Evolutionary conservation across 2,113 vertebrate species (phyloP).

Genomic region (Cyanistes caeruleus): DNA sequence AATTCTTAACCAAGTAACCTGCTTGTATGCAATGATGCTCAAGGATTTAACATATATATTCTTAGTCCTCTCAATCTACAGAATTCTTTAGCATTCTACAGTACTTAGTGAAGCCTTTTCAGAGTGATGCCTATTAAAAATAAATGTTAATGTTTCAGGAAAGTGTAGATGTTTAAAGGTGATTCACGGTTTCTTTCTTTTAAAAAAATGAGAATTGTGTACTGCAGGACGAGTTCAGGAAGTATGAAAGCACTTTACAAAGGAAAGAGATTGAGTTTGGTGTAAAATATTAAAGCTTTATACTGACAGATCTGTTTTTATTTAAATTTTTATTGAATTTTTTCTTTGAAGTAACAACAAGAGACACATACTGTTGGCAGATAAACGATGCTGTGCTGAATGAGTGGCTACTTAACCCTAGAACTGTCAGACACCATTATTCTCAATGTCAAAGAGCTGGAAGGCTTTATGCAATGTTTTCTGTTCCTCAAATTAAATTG

Average conservation of each 20-base stretch:
- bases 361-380: constrained; percentile 46
- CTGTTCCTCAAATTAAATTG: constrained; percentile 53
- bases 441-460: constrained; percentile 57
- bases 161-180: constrained; percentile 53
- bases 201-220: constrained; percentile 49
- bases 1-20: neutral
- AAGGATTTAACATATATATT: neutral
- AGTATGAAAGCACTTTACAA: constrained; percentile 62
- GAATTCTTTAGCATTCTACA: neutral
- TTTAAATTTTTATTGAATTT: constrained; percentile 69
- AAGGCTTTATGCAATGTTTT: constrained; percentile 42
- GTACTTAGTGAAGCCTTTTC: neutral
- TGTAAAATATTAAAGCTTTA: constrained; percentile 68
- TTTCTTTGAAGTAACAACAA: constrained; percentile 70
- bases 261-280: constrained; percentile 17
- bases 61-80: neutral
- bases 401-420: constrained; percentile 69
- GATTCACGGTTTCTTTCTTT: constrained; percentile 47
- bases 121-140: constrained; percentile 63
- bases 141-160: constrained; percentile 63
- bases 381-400: constrained; percentile 57
- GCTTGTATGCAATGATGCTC: neutral
- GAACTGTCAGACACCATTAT: constrained; percentile 60
- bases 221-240: constrained; percentile 25
- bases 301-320: constrained; percentile 63